phyloP scores from a whole-genome alignment of 2,888 invertebrate species.

The Xestia ashworthii region DNA sequence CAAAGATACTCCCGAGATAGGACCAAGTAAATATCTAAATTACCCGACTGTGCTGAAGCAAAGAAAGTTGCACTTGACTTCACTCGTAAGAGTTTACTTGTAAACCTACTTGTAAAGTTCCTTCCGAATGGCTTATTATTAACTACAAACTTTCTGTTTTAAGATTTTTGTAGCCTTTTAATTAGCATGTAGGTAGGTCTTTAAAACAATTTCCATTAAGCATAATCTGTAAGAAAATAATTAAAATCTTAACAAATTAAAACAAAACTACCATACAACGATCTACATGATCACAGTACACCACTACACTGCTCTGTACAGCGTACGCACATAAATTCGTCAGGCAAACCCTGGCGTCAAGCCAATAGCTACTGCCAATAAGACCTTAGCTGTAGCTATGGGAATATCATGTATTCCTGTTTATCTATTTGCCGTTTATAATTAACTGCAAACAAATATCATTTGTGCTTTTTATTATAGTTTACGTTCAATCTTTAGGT shows the following conservation, averaged over 20 bases:
- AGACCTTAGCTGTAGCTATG: constrained; percentile 58
- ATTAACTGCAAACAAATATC: constrained; percentile 53
- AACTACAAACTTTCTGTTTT: background rate
- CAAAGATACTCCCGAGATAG: background rate
- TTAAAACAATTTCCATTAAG: background rate
- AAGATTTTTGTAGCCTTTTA: too few species aligned
- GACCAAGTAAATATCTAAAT: background rate
- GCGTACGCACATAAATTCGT: constrained; percentile 81
- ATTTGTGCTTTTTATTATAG: constrained; percentile 10
- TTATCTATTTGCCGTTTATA: constrained; percentile 57
- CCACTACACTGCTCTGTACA: constrained; percentile 6
- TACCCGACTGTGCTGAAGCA: background rate
- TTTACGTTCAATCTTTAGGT: background rate
- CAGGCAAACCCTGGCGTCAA: constrained; percentile 76
- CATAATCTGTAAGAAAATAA: background rate
- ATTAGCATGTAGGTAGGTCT: too few species aligned
- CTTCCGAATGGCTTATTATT: background rate
- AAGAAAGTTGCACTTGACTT: background rate
- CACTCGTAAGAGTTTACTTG: background rate
- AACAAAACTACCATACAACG: constrained; percentile 11
- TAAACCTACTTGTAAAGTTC: background rate
- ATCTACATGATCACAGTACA: constrained; percentile 36
- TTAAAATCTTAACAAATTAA: constrained; percentile 1
- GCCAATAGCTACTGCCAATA: constrained; percentile 78
- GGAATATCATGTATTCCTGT: constrained; percentile 50